These are phyloP conservation scores for Calliopsis andreniformis DNA, from an alignment of 1,140 invertebrate species.

Conservation along the genomic window DNA sequence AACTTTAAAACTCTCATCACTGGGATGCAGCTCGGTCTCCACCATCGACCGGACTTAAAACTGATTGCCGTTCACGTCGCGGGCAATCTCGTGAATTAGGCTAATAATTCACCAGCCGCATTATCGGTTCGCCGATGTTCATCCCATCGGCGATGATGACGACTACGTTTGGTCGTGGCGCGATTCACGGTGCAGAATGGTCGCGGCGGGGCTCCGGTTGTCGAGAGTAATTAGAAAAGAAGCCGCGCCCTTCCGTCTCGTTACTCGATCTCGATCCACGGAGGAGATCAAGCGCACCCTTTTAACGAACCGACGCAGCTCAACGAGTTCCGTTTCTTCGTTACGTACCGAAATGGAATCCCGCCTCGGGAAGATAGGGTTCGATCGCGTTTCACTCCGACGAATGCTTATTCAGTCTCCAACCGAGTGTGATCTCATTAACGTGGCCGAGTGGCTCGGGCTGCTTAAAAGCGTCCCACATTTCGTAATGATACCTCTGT, in stretches of 20 bases:
- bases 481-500: slow-evolving; percentile 56
- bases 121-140: background rate
- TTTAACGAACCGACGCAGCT: slow-evolving; percentile 63
- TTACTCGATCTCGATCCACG: slow-evolving; percentile 27
- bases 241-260: slow-evolving; percentile 40
- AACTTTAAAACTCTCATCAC: background rate
- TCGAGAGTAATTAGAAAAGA: slow-evolving; percentile 56
- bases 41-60: background rate
- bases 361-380: background rate
- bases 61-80: background rate
- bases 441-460: slow-evolving; percentile 41
- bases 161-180: slow-evolving; percentile 6
- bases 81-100: slow-evolving; percentile 7
- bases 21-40: too few species aligned
- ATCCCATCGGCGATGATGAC: background rate
- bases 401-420: slow-evolving; percentile 36
- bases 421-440: slow-evolving; percentile 62
- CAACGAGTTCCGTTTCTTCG: slow-evolving; percentile 29
- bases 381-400: slow-evolving; percentile 35
- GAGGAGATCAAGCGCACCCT: slow-evolving; percentile 59
- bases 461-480: slow-evolving; percentile 54
- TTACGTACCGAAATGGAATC: slow-evolving; percentile 24
- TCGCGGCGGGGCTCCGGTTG: slow-evolving; percentile 3
- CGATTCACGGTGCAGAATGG: background rate
- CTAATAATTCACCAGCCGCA: slow-evolving; percentile 5